Evolutionary conservation across 37 sponge, comb jelly and placozoan species (phyloP).

Genomic region (Ephydatia muelleri): DNA sequence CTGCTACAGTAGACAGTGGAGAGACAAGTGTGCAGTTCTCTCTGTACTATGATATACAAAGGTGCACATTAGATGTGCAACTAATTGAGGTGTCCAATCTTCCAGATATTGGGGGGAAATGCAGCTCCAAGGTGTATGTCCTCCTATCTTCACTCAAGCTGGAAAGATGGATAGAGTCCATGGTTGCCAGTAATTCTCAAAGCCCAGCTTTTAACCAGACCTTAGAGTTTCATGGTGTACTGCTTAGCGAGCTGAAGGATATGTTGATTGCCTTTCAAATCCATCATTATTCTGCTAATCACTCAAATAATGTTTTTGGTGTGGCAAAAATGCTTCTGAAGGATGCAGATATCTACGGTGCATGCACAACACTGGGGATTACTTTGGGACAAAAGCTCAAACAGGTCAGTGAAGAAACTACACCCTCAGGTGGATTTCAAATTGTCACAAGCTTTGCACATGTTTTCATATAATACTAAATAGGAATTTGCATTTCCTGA

Average conservation of each 20-base stretch:
- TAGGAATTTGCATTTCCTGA: too few species aligned
- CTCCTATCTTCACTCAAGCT: conserved; percentile 21
- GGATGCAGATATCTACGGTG: conserved; percentile 58
- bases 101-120: conserved; percentile 20
- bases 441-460: too few species aligned
- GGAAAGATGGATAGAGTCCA: conserved; percentile 24
- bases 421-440: not conserved
- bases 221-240: conserved; percentile 57
- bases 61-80: conserved; percentile 45
- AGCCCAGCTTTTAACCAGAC: conserved; percentile 60
- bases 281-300: conserved; percentile 12
- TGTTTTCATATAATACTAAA: too few species aligned
- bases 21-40: conserved; percentile 43
- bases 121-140: conserved; percentile 37
- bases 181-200: conserved; percentile 9
- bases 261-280: conserved; percentile 35
- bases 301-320: conserved; percentile 32
- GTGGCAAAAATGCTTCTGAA: conserved; percentile 27
- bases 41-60: conserved; percentile 55
- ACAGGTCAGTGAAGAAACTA: not conserved
- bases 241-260: conserved; percentile 27
- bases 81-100: conserved; percentile 30
- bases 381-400: conserved; percentile 19
- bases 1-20: too few species aligned
- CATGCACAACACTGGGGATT: not conserved